Evolutionary conservation across 2,797 vertebrate genomes (phyloP), one percentile per base, ranked within the genome.

Genomic region (Varecia variegata): DNA sequence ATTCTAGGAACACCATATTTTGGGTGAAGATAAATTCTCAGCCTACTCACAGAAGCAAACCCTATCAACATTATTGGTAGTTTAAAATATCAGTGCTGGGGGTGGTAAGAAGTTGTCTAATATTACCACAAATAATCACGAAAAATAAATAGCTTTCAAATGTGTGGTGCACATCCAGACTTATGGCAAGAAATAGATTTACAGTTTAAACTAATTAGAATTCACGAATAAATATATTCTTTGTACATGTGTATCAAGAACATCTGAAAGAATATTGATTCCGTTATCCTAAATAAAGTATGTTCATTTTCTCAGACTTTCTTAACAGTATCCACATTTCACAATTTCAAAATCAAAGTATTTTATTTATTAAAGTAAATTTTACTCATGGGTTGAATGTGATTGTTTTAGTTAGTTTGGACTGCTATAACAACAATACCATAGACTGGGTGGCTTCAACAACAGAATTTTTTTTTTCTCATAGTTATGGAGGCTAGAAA

Each of bases 101-200:
- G 23, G 56, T n/a, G 11, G 38, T 52, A 86, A 50, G 79, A 67
- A 17, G 2, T 54, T 74, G n/a, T 82, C n/a, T 90, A 47, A 88
- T 84, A 79, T 56, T 84, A 85, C 60, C 50, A 83, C 91, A 95
- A 94, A 90, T 81, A 50, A 15, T 86, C 25, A 52, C 84, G 23
- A 90, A 97, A 95, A 93, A 67, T 77, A 90, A 86, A 54, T 54
- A 96, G 40, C 11, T 90, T 95, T 90, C 30, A 77, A 88, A 83
- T 92, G 18, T 56, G 5, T 60, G 5, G 8, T 18, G 0, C 8
- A 45, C 25, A n/a, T 52, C 15, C 2, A 70, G 56, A 83, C 1
- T 38, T 68, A 86, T 38, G 0, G 0, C n/a, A 88, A 43, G 18
- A 80, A 79, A 84, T 25, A 90, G 1, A 93, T 67, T 60, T 92